phyloP scores from a whole-genome alignment of 2,888 invertebrate species.

The Troides aeacus region DNA sequence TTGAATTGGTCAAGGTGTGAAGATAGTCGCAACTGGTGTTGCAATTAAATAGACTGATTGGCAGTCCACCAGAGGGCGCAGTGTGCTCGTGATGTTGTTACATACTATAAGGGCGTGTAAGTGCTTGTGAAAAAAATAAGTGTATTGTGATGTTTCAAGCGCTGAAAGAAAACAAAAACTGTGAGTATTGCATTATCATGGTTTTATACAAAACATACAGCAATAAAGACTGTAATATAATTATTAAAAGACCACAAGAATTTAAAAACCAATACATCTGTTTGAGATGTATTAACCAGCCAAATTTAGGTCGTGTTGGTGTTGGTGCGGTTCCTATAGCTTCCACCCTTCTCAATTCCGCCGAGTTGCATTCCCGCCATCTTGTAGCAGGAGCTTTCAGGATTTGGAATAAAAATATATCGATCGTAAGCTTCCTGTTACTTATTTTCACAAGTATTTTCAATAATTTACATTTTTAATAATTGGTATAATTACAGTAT shows the following conservation, averaged over 20 bases:
- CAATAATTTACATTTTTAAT: constrained; percentile 34
- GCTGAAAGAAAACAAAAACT: constrained; percentile 65
- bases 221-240: constrained; percentile 47
- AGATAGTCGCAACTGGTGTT: constrained; percentile 56
- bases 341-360: constrained; percentile 50
- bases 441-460: constrained; percentile 54
- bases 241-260: constrained; percentile 63
- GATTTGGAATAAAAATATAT: constrained; percentile 72
- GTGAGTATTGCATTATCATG: constrained; percentile 59
- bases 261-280: constrained; percentile 70
- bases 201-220: constrained; percentile 35
- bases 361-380: constrained; percentile 72
- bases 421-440: constrained; percentile 70
- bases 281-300: constrained; percentile 68
- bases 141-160: constrained; percentile 74
- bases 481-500: constrained; percentile 25
- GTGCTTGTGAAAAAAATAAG: constrained; percentile 75
- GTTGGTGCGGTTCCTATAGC: constrained; percentile 49
- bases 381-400: constrained; percentile 74
- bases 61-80: constrained; percentile 71
- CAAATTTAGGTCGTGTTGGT: constrained; percentile 60
- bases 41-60: constrained; percentile 34
- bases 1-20: constrained; percentile 60
- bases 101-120: constrained; percentile 77
- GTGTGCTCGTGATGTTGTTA: constrained; percentile 77